Conservation (phyloP, 1,140 invertebrate species). For the Pogonognathellus flavescens region DNA sequence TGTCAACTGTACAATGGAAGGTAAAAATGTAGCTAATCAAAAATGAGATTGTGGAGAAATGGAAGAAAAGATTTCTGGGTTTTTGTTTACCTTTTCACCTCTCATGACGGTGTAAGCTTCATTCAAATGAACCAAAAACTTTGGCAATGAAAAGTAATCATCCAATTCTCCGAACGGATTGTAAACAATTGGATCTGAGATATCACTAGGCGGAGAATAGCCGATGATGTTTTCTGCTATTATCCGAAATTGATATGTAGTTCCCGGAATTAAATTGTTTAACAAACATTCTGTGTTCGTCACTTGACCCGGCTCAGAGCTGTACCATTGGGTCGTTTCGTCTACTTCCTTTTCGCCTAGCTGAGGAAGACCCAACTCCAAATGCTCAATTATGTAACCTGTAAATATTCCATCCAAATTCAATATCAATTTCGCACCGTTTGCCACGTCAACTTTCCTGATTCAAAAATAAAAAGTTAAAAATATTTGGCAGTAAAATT, state of each 20-base stretch:
- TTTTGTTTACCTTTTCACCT: constrained; percentile 73
- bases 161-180: constrained; percentile 56
- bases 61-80: no score
- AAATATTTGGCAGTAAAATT: neutral
- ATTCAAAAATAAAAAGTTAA: no score
- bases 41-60: no score
- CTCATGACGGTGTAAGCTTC: constrained; percentile 82
- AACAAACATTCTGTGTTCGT: constrained; percentile 57
- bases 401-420: no score
- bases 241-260: constrained; percentile 90
- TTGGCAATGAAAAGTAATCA: constrained; percentile 56
- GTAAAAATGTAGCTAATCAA: constrained; percentile 76
- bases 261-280: constrained; percentile 73
- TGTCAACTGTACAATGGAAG: constrained; percentile 71
- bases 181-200: constrained; percentile 55
- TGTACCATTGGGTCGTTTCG: constrained; percentile 47
- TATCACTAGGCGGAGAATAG: constrained; percentile 58
- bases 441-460: no score
- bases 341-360: neutral
- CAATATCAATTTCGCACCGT: no score
- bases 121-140: constrained; percentile 73
- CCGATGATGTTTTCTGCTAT: constrained; percentile 85
- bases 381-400: constrained; percentile 45
- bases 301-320: constrained; percentile 31
- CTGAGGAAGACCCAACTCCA: constrained; percentile 25